These are phyloP conservation scores for Brienomyrus longianalis DNA, from an alignment of 2,113 vertebrate species.

Conservation along the genomic window DNA sequence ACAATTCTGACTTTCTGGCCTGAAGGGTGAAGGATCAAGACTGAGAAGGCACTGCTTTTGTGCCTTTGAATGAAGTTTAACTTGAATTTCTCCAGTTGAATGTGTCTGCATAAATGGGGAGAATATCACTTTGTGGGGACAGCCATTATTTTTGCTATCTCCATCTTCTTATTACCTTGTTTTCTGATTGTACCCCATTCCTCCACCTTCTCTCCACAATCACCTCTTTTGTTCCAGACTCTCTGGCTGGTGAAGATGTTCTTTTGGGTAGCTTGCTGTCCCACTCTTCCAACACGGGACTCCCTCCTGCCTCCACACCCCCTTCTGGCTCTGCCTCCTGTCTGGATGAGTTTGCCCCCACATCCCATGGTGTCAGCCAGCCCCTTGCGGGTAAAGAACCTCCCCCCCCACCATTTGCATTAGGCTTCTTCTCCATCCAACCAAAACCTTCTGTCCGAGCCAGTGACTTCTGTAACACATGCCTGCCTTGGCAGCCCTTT, in stretches of 20 bases:
- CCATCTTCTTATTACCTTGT: slow-evolving; percentile 26
- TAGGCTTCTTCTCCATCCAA: neutral
- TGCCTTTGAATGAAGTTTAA: neutral
- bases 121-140: neutral
- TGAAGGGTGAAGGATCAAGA: neutral
- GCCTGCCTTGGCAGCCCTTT: neutral
- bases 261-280: slow-evolving; percentile 84
- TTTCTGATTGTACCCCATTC: neutral
- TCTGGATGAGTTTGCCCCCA: slow-evolving; percentile 78
- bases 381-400: slow-evolving; percentile 77
- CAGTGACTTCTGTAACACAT: neutral
- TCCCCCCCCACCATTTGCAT: neutral
- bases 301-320: slow-evolving; percentile 50
- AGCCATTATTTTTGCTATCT: neutral
- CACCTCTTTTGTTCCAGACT: slow-evolving; percentile 61
- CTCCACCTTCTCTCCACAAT: neutral
- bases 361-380: slow-evolving; percentile 63
- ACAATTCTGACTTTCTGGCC: neutral
- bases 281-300: slow-evolving; percentile 61
- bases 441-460: neutral
- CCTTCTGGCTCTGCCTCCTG: slow-evolving; percentile 50
- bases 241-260: slow-evolving; percentile 80
- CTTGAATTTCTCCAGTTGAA: neutral
- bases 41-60: neutral
- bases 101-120: neutral